A percentile compares a stretch with the other conserved stretches of the same genome.
These are phyloP conservation scores for Meandrina meandrites DNA, from an alignment of 92 coral and sea anemone genomes.

Conservation along the genomic window DNA sequence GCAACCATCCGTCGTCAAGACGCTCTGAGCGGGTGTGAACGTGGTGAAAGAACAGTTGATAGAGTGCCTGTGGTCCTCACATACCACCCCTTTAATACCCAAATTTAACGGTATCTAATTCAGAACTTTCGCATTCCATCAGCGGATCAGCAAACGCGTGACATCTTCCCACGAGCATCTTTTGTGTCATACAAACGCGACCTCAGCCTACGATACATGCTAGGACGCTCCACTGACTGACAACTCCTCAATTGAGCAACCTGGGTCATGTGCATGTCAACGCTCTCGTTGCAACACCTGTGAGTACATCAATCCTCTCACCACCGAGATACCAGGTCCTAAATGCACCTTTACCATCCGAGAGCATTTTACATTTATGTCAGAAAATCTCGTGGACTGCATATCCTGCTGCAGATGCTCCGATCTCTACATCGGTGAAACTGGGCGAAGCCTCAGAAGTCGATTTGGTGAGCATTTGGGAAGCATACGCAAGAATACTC, in stretches of 20 bases:
- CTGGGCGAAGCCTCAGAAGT: neutral
- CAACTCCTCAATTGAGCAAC: neutral
- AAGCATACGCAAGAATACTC: neutral
- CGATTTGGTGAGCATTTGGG: neutral
- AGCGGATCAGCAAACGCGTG: neutral
- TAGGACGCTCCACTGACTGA: too few species aligned
- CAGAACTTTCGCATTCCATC: too few species aligned
- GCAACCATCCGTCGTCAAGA: neutral
- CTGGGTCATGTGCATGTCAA: neutral
- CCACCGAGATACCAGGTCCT: constrained; percentile 4
- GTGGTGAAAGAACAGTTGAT: neutral
- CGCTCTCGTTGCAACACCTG: neutral
- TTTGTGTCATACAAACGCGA: too few species aligned
- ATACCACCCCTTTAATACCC: constrained; percentile 1
- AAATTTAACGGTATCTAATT: neutral
- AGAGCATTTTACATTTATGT: constrained; percentile 3
- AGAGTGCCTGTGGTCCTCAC: neutral
- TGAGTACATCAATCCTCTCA: neutral
- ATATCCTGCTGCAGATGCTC: neutral
- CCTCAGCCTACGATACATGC: too few species aligned
- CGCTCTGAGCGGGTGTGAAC: neutral
- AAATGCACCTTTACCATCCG: constrained; percentile 2
- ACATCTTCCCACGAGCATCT: too few species aligned
- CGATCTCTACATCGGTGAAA: neutral
- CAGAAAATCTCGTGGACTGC: neutral